Evolutionary conservation across 2,888 invertebrate species (phyloP), one percentile per base, ranked within the genome.

Genomic region (Achlya flavicornis): DNA sequence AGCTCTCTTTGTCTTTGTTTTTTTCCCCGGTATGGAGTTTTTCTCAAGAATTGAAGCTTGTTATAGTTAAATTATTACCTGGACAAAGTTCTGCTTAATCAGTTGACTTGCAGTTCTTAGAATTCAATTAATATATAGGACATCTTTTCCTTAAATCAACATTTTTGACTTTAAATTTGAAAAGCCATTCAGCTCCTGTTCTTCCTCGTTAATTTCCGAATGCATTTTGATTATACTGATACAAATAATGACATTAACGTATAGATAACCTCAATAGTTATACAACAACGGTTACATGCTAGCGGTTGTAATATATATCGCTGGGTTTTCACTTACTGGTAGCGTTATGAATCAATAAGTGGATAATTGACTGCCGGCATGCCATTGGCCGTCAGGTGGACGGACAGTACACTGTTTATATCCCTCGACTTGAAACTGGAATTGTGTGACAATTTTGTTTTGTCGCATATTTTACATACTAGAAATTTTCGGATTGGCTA

Each of bases 311-410:
- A 53, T 53, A 6, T 46, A 48, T 53, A 19, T 12, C 41, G 53
- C 53, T 53, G 53, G 53, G 53, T 53, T 16, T 48, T 48, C 48
- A 48, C 48, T 19, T 19, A 53, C 53, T 53, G 7, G 53, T 53
- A 19, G 8, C 16, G 19, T 53, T 48, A 48, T 19, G 53, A 53
- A 53, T 53, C 53, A 19, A 53, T 53, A 19, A 53, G 53, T 53
- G 53, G 53, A 53, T 53, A 53, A 53, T 53, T 53, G 53, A 53
- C 3, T 19, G 53, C 14, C n/a, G 53, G 16, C 53, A 53, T 53
- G 53, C 53, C 19, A 53, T 53, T 19, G 53, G 53, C 16, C 53
- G 19, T 53, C 53, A 53, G 16, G 53, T 53, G 46, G 46, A 46
- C 46, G 46, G 1, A 14, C 41, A n/a, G 46, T 46, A 43, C 11